Evolutionary conservation across 2,888 invertebrate species (phyloP), one percentile per base, ranked within the genome.

Genomic region (Masnerella sp.): DNA sequence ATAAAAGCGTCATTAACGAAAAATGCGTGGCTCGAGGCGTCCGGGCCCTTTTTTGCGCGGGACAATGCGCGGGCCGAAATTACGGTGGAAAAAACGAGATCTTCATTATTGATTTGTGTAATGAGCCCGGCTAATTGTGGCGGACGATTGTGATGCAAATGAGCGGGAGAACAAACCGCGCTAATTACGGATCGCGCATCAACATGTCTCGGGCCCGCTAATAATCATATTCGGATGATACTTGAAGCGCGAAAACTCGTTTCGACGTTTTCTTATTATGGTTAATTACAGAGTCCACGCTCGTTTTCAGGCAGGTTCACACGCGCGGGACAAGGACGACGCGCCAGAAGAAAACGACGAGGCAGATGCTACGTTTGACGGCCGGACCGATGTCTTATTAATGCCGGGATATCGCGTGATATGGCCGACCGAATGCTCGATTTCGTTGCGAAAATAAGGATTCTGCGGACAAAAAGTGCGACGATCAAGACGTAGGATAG

Each of bases 181-280:
- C 36, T 72, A 73, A 67, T 73, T 73, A 67, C 42, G 15, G 28
- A 28, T 9, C 28, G 7, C 28, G 20, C 49, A 45, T 67, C 47
- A 73, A 49, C 49, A 34, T 49, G 51, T 62, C 36, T 49, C 20
- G 43, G 22, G 40, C 14, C 30, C 51, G 38, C 62, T 38, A 62
- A 43, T 62, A 59, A 54, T 65, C 58, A 54, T 47, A 52, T 61
- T 59, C 43, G 25, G 70, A 67, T 62, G 70, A 67, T 74, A 62
- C 56, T 71, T 62, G 28, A 67, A 43, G 65, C 42, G 74, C 76
- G 71, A 69, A 74, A 65, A 61, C 61, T 61, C 38, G 49, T 67
- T 74, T 71, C 43, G 62, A 61, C 65, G 51, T 72, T 74, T 76
- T 76, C 71, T 72, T 74, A 69, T 76, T 72, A 76, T 32, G 42